A percentile compares a stretch with the other conserved stretches of the same genome.
Evolutionary conservation across 2,888 invertebrate species (phyloP).

Genomic region (Lasioglossum oenotherae): DNA sequence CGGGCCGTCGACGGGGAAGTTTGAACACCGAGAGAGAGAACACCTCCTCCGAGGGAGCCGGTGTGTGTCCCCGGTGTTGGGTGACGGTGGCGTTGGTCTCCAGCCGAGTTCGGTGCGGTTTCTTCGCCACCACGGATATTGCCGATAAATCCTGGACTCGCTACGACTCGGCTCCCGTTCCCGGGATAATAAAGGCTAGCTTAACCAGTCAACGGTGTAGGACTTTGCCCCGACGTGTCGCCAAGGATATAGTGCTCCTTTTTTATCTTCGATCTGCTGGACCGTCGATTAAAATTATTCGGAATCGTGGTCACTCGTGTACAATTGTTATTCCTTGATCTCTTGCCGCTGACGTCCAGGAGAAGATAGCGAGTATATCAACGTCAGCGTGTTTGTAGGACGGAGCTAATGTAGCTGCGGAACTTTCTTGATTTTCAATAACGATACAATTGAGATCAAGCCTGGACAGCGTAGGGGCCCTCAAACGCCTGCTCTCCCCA

Average conservation of each 20-base stretch:
- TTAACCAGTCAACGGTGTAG: neutral
- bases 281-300: neutral
- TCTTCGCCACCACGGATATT: constrained; percentile 52
- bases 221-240: neutral
- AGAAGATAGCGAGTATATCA: neutral
- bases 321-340: neutral
- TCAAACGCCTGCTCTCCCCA: too few species aligned
- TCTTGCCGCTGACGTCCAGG: neutral
- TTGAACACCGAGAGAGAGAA: constrained; percentile 3
- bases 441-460: too few species aligned
- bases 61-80: neutral
- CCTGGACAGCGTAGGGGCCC: too few species aligned
- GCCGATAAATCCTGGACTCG: constrained; percentile 59
- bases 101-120: constrained; percentile 25
- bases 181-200: constrained; percentile 59
- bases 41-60: neutral
- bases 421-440: too few species aligned
- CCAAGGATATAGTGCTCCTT: constrained; percentile 50
- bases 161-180: constrained; percentile 26
- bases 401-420: too few species aligned
- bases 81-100: constrained; percentile 29
- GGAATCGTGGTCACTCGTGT: neutral
- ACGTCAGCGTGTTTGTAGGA: too few species aligned
- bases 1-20: neutral
- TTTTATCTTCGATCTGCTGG: neutral